phyloP scores from a whole-genome alignment of 2,797 vertebrate genomes.

The Notamacropus eugenii region DNA sequence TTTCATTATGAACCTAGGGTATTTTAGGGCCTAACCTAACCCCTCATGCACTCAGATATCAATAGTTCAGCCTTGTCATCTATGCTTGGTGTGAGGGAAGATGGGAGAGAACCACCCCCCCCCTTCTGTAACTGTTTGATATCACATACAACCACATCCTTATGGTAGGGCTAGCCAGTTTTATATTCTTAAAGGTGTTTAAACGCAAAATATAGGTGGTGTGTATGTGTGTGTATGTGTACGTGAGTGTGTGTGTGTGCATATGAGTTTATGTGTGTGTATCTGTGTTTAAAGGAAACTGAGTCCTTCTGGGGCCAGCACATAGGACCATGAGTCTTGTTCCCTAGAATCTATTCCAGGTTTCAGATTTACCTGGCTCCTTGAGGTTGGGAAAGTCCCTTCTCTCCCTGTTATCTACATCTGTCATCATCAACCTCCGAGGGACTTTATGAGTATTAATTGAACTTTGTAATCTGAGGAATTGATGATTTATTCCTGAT shows the following conservation, averaged over 20 bases:
- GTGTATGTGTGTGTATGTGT: background rate
- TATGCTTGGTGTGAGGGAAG: background rate
- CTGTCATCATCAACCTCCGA: background rate
- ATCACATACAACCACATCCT: background rate
- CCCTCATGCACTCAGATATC: slow-evolving; percentile 64
- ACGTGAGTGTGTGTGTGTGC: background rate
- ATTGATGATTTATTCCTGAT: background rate
- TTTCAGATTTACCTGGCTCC: background rate
- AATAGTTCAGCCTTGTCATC: background rate
- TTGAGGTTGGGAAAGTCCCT: background rate
- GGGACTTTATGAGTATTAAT: background rate
- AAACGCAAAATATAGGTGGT: background rate
- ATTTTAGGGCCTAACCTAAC: slow-evolving; percentile 73
- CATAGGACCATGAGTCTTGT: background rate
- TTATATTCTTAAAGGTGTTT: background rate
- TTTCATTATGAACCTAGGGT: slow-evolving; percentile 81
- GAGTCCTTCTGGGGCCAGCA: background rate
- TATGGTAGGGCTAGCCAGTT: background rate
- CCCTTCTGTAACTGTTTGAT: background rate
- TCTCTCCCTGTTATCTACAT: background rate
- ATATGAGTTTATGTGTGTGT: background rate
- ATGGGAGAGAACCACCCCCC: background rate
- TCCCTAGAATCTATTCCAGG: background rate
- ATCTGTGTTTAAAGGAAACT: background rate
- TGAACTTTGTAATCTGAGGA: background rate